phyloP scores from a whole-genome alignment of 1,140 invertebrate genomes.

The Brachionus koreanus region DNA sequence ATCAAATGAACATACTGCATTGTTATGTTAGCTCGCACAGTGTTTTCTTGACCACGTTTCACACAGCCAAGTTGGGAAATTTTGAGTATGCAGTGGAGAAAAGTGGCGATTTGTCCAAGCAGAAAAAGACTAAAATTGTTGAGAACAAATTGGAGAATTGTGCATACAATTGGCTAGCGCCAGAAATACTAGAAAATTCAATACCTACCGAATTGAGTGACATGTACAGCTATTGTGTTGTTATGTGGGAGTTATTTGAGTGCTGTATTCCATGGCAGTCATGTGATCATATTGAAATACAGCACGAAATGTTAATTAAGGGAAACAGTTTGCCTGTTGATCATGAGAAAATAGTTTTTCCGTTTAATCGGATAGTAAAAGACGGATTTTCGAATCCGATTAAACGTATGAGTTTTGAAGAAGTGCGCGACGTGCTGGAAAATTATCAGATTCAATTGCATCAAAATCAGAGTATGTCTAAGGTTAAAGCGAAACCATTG shows the following conservation, averaged over 20 bases:
- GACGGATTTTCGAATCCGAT: constrained; percentile 39
- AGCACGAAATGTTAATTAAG: constrained; percentile 29
- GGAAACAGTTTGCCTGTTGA: constrained; percentile 6
- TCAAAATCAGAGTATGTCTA: background rate
- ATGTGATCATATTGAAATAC: background rate
- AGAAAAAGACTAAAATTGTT: constrained; percentile 2
- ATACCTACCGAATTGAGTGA: constrained; percentile 53
- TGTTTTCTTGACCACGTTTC: constrained; percentile 53
- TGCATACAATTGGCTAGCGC: constrained; percentile 58
- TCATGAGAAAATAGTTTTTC: constrained; percentile 14
- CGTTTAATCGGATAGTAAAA: constrained; percentile 42
- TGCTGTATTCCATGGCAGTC: constrained; percentile 46
- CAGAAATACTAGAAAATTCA: constrained; percentile 55
- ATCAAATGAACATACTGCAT: constrained; percentile 57
- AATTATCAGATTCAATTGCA: constrained; percentile 17
- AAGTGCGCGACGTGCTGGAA: background rate
- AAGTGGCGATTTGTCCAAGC: constrained; percentile 46
- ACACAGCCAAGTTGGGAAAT: constrained; percentile 58
- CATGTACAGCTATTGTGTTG: constrained; percentile 58
- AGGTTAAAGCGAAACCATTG: background rate
- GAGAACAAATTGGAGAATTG: constrained; percentile 48
- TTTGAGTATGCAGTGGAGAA: constrained; percentile 59
- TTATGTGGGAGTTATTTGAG: constrained; percentile 59
- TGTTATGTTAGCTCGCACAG: constrained; percentile 59
- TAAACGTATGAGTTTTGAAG: constrained; percentile 38